Percentiles rank a stretch among this genome's conserved stretches.
Conservation (phyloP, 2,888 invertebrate genomes). For the Erynnis tages region DNA sequence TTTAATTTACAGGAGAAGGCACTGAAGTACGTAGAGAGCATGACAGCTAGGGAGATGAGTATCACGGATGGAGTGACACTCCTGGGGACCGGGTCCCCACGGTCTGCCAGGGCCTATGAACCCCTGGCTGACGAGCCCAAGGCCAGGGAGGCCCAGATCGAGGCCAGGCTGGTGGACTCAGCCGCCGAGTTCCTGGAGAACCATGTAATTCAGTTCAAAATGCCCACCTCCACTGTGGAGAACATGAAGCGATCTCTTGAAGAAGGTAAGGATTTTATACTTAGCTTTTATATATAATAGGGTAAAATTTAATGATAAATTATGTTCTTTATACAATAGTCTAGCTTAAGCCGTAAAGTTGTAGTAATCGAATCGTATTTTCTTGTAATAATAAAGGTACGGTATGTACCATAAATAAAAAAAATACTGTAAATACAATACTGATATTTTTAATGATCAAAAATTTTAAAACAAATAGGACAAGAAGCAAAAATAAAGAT, state of each 20-base stretch:
- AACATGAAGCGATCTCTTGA: slow-evolving; percentile 90
- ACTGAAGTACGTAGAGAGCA: slow-evolving; percentile 84
- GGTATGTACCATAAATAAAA: no score
- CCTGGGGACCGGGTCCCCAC: slow-evolving; percentile 72
- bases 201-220: slow-evolving; percentile 90
- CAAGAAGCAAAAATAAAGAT: no score
- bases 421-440: no score
- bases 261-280: slow-evolving; percentile 83
- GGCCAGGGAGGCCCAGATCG: slow-evolving; percentile 87
- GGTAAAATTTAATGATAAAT: no score
- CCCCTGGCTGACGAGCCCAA: slow-evolving; percentile 87
- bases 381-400: no score
- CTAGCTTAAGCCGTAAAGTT: no score
- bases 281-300: neutral
- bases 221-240: slow-evolving; percentile 87
- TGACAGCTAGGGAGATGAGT: slow-evolving; percentile 79
- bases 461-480: no score
- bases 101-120: slow-evolving; percentile 83
- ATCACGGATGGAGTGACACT: slow-evolving; percentile 83
- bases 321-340: no score
- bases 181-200: slow-evolving; percentile 89
- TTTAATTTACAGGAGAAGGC: slow-evolving; percentile 85
- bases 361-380: no score
- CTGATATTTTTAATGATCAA: no score
- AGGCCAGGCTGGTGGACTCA: slow-evolving; percentile 87